Percentiles rank a stretch among this genome's conserved stretches.
These are phyloP conservation scores for Ptiloglossa arizonensis DNA, from an alignment of 1,140 invertebrate genomes.

Conservation along the genomic window DNA sequence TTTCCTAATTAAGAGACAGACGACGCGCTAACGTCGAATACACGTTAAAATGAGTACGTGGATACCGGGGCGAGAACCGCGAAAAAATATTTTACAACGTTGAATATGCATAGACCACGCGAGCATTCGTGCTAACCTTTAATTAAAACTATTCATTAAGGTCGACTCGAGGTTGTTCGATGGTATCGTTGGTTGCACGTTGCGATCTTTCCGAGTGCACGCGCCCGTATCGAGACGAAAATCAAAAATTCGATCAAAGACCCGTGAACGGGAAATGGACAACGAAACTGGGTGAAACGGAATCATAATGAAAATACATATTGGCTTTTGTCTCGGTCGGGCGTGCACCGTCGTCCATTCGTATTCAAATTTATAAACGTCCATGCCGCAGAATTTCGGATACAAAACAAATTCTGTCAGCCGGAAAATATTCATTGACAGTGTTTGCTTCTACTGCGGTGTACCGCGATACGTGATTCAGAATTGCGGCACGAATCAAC, in stretches of 20 bases:
- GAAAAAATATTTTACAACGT: slow-evolving; percentile 21
- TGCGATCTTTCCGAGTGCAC: not conserved
- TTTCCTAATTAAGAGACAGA: slow-evolving; percentile 8
- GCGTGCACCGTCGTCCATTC: not conserved
- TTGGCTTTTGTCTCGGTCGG: slow-evolving; percentile 1
- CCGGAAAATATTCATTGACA: slow-evolving; percentile 18
- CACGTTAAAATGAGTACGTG: not conserved
- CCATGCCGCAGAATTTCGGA: slow-evolving; percentile 6
- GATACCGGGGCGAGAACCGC: not conserved
- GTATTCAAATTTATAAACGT: slow-evolving; percentile 33
- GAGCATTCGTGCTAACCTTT: slow-evolving; percentile 6
- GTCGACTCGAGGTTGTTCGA: slow-evolving; percentile 1
- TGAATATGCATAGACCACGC: slow-evolving; percentile 20
- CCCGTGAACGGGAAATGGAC: not conserved
- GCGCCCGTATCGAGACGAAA: not conserved
- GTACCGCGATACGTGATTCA: not conserved
- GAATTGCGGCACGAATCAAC: not conserved
- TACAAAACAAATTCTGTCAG: slow-evolving; percentile 11
- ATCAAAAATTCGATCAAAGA: not conserved
- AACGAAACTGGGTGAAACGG: not conserved
- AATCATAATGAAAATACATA: slow-evolving; percentile 8
- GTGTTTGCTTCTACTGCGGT: slow-evolving; percentile 18
- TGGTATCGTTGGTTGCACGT: slow-evolving; percentile 1
- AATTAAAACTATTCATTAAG: slow-evolving; percentile 49
- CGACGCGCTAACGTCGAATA: not conserved